Percentiles rank a stretch among this genome's conserved stretches.
Conservation (phyloP, 2,113 vertebrate species). For the Brachypteracias leptosomus region DNA sequence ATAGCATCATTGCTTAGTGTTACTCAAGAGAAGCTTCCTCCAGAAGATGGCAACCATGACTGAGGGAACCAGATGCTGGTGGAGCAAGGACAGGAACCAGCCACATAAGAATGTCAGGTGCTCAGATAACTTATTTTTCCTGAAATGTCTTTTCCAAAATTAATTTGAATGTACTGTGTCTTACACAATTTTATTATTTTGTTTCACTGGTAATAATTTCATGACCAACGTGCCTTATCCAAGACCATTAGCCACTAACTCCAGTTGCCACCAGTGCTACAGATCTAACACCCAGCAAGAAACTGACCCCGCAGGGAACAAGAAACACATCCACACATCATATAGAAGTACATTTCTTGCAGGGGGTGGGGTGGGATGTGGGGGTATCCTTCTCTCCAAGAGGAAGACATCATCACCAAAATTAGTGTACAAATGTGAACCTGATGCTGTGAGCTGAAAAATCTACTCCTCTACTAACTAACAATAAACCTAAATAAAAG, state of each 20-base stretch:
- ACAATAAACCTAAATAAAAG: not conserved
- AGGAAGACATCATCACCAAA: not conserved
- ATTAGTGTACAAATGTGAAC: not conserved
- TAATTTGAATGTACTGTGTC: not conserved
- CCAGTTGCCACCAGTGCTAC: not conserved
- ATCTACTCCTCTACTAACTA: not conserved
- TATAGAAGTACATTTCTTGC: not conserved
- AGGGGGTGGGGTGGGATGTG: not conserved
- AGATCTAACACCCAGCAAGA: slow-evolving; percentile 34
- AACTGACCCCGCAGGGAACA: not conserved
- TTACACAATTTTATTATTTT: not conserved
- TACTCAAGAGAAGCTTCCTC: not conserved
- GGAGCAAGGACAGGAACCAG: not conserved
- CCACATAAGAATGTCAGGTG: rapidly evolving
- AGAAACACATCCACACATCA: rapidly evolving
- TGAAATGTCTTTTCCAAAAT: not conserved
- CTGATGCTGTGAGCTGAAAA: not conserved
- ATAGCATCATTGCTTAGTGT: not conserved
- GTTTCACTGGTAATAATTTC: slow-evolving; percentile 11
- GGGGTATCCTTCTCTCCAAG: not conserved
- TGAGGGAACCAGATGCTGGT: not conserved
- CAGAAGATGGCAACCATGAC: not conserved
- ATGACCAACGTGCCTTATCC: not conserved
- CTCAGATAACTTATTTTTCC: not conserved
- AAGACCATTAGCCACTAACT: not conserved